phyloP scores from a whole-genome alignment of 2,113 vertebrate species.

The Anolis sagrei region DNA sequence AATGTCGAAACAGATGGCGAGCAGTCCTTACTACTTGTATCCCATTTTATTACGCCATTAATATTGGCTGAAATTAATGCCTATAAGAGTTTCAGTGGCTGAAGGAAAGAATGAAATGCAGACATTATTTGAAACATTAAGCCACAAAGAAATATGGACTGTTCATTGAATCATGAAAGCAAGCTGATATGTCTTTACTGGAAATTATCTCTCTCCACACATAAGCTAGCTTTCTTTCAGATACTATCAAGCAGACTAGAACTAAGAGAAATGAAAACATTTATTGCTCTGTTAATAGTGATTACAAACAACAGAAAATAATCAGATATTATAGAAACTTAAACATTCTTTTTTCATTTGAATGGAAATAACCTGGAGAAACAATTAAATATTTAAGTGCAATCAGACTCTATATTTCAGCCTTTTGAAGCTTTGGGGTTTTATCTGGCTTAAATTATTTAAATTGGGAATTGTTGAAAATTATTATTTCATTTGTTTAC shows the following conservation, averaged over 20 bases:
- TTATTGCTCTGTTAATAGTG: not conserved
- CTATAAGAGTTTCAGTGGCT: not conserved
- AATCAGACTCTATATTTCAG: not conserved
- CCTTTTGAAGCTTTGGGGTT: too few species aligned
- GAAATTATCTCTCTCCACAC: not conserved
- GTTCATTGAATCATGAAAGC: not conserved
- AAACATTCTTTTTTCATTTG: not conserved
- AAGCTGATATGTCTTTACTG: not conserved
- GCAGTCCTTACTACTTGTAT: not conserved
- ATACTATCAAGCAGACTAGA: not conserved
- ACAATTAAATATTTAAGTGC: not conserved
- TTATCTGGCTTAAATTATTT: not conserved
- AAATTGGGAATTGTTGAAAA: too few species aligned
- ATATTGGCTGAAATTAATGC: conserved; percentile 16
- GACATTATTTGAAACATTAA: not conserved
- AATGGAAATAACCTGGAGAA: not conserved
- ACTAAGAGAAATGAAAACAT: not conserved
- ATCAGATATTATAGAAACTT: not conserved
- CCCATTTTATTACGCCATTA: not conserved
- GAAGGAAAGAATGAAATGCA: not conserved
- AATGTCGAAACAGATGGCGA: conserved; percentile 6
- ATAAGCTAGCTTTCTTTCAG: not conserved
- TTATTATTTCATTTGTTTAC: too few species aligned
- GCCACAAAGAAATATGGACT: not conserved
- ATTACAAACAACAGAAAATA: not conserved